Evolutionary conservation across 2,888 invertebrate species (phyloP).

Genomic region (Rhyacophila evoluta): DNA sequence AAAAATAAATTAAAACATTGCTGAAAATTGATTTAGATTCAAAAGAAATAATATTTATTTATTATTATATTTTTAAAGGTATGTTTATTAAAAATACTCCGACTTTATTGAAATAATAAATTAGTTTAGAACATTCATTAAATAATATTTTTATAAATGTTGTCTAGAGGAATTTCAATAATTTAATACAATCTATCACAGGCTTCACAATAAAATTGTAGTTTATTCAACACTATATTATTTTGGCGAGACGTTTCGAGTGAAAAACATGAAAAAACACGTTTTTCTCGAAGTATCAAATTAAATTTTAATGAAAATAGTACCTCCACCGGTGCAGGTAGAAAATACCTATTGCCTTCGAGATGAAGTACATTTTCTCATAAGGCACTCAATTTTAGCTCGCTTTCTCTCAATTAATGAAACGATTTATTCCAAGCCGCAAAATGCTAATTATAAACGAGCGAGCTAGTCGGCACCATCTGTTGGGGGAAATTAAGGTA

Average conservation of each 20-base stretch:
- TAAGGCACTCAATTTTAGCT: slow-evolving; percentile 43
- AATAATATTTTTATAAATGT: too few species aligned
- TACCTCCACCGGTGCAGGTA: slow-evolving; percentile 13
- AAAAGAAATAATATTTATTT: too few species aligned
- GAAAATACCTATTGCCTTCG: slow-evolving; percentile 29
- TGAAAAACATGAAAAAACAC: background rate
- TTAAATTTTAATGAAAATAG: slow-evolving; percentile 48
- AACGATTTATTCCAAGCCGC: slow-evolving; percentile 35
- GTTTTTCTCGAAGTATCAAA: slow-evolving; percentile 29
- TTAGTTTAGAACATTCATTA: too few species aligned
- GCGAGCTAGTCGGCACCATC: slow-evolving; percentile 4
- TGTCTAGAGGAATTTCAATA: too few species aligned
- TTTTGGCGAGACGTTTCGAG: background rate
- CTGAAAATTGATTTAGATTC: too few species aligned
- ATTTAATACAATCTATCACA: too few species aligned
- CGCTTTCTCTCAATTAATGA: slow-evolving; percentile 25
- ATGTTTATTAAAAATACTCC: too few species aligned
- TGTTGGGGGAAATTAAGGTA: slow-evolving; percentile 15
- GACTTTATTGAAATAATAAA: too few species aligned
- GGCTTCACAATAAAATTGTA: background rate
- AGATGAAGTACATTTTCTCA: slow-evolving; percentile 46
- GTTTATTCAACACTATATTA: background rate
- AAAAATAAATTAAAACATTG: too few species aligned
- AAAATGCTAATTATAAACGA: slow-evolving; percentile 43
- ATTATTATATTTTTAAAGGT: too few species aligned